These are phyloP conservation scores for Oreochromis spilurus DNA, from an alignment of 2,113 vertebrate species.

Conservation along the genomic window DNA sequence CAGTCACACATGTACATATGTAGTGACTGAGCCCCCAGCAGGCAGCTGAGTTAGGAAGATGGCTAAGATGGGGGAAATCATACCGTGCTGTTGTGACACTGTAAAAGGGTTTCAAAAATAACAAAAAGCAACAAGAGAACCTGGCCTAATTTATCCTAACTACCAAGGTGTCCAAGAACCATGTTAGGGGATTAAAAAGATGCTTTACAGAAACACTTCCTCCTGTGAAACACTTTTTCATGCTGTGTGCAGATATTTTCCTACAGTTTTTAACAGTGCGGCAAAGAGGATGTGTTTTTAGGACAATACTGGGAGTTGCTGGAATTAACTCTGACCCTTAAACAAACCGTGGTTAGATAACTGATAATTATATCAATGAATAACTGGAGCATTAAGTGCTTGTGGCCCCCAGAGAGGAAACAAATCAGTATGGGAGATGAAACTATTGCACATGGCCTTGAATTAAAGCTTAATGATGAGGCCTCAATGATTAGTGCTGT, in stretches of 20 bases:
- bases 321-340: conserved; percentile 16
- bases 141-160: conserved; percentile 7
- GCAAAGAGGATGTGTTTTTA: not conserved
- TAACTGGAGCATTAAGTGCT: conserved; percentile 23
- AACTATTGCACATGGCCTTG: not conserved
- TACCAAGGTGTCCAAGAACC: not conserved
- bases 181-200: not conserved
- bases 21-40: not conserved
- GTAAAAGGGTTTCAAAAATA: not conserved
- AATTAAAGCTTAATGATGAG: not conserved
- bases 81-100: not conserved
- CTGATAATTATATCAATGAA: conserved; percentile 12
- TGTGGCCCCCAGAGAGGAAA: not conserved
- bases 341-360: conserved; percentile 21
- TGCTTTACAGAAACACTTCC: not conserved
- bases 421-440: not conserved
- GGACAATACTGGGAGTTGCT: not conserved
- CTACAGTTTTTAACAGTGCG: not conserved
- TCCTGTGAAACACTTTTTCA: not conserved
- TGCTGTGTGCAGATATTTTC: not conserved
- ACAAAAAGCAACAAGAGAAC: not conserved
- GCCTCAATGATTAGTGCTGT: not conserved
- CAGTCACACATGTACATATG: not conserved
- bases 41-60: not conserved
- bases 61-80: not conserved